These are phyloP conservation scores for Agonum fuliginosum DNA, from an alignment of 2,888 invertebrate species.

Conservation along the genomic window DNA sequence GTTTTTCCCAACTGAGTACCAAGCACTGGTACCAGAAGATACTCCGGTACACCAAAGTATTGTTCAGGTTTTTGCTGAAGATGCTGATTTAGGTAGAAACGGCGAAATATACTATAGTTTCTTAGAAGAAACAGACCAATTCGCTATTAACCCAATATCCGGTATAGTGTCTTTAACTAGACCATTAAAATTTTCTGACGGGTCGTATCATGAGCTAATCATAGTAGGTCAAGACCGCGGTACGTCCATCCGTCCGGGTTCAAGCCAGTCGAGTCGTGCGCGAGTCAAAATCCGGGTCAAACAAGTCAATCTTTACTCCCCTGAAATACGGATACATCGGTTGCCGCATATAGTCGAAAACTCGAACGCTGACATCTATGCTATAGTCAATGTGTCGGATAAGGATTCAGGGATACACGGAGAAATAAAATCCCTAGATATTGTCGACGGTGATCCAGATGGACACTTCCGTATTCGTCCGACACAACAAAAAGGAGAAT, in stretches of 20 bases:
- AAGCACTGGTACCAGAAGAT: slow-evolving; percentile 91
- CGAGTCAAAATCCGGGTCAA: slow-evolving; percentile 85
- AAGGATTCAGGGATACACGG: slow-evolving; percentile 85
- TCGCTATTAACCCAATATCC: slow-evolving; percentile 94
- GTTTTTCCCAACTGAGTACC: slow-evolving; percentile 93
- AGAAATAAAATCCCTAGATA: slow-evolving; percentile 86
- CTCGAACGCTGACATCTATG: slow-evolving; percentile 89
- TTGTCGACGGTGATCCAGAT: slow-evolving; percentile 92
- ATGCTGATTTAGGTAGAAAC: slow-evolving; percentile 96
- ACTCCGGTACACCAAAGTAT: slow-evolving; percentile 89
- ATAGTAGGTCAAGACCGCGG: slow-evolving; percentile 93
- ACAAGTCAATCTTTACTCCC: slow-evolving; percentile 90
- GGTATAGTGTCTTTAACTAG: slow-evolving; percentile 91
- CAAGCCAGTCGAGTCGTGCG: slow-evolving; percentile 82
- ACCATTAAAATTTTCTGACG: slow-evolving; percentile 83
- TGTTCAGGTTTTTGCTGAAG: slow-evolving; percentile 84
- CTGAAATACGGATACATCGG: slow-evolving; percentile 87
- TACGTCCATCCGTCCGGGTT: slow-evolving; percentile 75
- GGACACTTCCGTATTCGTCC: slow-evolving; percentile 89
- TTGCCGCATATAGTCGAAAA: slow-evolving; percentile 88
- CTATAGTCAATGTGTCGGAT: slow-evolving; percentile 90
- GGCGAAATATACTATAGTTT: slow-evolving; percentile 98
- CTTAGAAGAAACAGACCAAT: slow-evolving; percentile 85
- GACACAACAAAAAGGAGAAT: slow-evolving; percentile 80
- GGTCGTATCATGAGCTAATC: slow-evolving; percentile 82